Conservation (phyloP, 2,888 invertebrate species). For the Tipula confusa region DNA sequence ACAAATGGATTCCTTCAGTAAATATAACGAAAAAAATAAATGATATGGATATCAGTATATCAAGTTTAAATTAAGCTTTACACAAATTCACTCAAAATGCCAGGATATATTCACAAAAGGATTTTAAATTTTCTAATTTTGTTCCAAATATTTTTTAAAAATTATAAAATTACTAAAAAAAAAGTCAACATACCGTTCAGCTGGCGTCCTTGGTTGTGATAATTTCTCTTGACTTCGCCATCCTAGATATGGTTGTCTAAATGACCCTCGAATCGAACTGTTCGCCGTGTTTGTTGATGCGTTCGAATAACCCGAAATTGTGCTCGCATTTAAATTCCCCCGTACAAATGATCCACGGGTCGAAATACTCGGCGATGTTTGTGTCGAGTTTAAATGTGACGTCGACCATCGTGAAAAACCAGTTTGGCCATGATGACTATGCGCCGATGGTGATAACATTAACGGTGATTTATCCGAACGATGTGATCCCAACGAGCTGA, state of each 20-base stretch:
- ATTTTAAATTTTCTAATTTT: background rate
- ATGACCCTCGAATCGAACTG: constrained; percentile 53
- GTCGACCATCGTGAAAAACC: constrained; percentile 62
- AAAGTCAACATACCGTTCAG: constrained; percentile 60
- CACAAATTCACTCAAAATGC: background rate
- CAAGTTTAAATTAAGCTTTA: background rate
- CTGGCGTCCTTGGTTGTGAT: constrained; percentile 74
- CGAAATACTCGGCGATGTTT: constrained; percentile 70
- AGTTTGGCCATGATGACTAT: constrained; percentile 49
- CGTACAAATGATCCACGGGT: constrained; percentile 68
- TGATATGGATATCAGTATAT: background rate
- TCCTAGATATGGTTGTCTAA: constrained; percentile 82
- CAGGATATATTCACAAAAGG: background rate
- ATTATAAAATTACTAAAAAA: background rate
- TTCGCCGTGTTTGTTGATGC: constrained; percentile 55
- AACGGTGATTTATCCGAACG: constrained; percentile 50
- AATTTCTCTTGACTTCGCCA: constrained; percentile 85
- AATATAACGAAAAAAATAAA: background rate
- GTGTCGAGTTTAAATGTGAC: constrained; percentile 67
- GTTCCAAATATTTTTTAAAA: background rate
- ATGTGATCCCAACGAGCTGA: constrained; percentile 65
- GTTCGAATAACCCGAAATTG: constrained; percentile 61
- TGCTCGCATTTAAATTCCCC: constrained; percentile 50
- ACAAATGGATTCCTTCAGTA: constrained; percentile 16
- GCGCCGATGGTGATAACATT: constrained; percentile 49